Conservation (phyloP, 2,113 vertebrate species). For the Epinephelus moara region DNA sequence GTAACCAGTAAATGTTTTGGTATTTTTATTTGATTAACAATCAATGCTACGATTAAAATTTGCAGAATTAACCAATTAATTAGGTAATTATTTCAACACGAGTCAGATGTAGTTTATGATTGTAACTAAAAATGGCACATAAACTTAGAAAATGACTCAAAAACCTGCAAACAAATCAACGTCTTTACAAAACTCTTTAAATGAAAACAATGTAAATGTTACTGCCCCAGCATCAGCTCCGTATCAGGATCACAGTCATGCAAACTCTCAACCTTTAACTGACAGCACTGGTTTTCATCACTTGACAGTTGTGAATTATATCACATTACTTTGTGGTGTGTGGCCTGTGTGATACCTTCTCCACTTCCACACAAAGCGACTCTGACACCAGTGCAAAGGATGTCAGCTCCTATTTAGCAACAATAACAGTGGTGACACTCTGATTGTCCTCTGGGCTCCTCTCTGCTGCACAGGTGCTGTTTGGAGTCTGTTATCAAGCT, state of each 20-base stretch:
- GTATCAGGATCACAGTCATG: not conserved
- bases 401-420: constrained; percentile 1
- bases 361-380: not conserved
- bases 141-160: too few species aligned
- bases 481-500: constrained; percentile 23
- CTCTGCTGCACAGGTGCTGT: constrained; percentile 20
- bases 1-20: not conserved
- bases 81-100: too few species aligned
- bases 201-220: not conserved
- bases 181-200: not conserved
- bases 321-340: not conserved
- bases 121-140: not conserved
- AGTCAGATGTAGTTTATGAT: too few species aligned
- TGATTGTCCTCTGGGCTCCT: not conserved
- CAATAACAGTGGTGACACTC: not conserved
- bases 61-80: not conserved
- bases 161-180: not conserved
- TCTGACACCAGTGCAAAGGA: not conserved
- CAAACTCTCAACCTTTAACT: not conserved
- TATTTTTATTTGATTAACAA: not conserved
- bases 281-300: not conserved
- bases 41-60: not conserved
- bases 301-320: not conserved
- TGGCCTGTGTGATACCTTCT: not conserved
- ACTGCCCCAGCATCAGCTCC: not conserved